Conservation (phyloP, 2,888 invertebrate species). For the Graphium colonna region DNA sequence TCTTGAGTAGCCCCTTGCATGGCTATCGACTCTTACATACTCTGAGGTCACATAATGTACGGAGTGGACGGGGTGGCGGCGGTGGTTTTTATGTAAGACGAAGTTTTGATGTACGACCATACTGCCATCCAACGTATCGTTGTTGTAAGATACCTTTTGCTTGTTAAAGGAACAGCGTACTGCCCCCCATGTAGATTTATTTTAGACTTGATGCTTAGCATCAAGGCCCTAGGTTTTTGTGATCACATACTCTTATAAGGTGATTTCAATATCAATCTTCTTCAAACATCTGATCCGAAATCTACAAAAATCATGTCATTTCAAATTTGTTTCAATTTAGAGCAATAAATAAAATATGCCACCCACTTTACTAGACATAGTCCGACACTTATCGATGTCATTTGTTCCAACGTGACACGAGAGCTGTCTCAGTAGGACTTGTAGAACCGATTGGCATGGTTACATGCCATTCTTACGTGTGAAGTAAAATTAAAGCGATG, state of each 20-base stretch:
- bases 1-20: too few species aligned
- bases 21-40: not conserved
- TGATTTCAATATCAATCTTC: slow-evolving; percentile 4
- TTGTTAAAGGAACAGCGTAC: not conserved
- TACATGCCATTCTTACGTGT: not conserved
- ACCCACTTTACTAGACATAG: slow-evolving; percentile 1
- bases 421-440: not conserved
- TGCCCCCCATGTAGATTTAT: not conserved
- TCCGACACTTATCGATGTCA: not conserved
- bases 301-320: not conserved
- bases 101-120: slow-evolving; percentile 7
- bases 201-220: slow-evolving; percentile 7
- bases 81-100: not conserved
- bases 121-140: slow-evolving; percentile 33
- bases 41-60: not conserved
- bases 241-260: not conserved
- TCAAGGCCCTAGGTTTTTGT: too few species aligned
- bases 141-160: too few species aligned
- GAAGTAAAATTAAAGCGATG: not conserved
- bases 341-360: not conserved
- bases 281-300: not conserved
- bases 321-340: not conserved
- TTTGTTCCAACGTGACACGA: not conserved
- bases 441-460: not conserved
- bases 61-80: not conserved